Percentiles rank a stretch among this genome's conserved stretches.
Evolutionary conservation across 1,140 invertebrate genomes (phyloP).

Genomic region (Homalodisca vitripennis): DNA sequence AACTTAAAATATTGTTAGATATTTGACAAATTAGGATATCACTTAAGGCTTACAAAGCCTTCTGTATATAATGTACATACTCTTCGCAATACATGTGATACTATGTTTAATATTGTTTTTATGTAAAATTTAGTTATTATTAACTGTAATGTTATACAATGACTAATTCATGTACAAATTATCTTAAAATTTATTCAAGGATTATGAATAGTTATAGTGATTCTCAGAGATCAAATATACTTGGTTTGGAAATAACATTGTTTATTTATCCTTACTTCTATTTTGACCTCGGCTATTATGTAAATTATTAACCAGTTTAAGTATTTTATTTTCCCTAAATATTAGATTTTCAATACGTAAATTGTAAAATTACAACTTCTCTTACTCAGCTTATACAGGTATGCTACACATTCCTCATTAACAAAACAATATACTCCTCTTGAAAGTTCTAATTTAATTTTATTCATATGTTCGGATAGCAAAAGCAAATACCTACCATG

Average conservation of each 20-base stretch:
- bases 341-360: no score
- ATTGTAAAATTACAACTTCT: no score
- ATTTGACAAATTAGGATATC: slow-evolving; percentile 19
- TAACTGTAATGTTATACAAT: slow-evolving; percentile 12
- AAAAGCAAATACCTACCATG: no score
- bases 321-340: no score
- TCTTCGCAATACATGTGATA: slow-evolving; percentile 23
- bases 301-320: no score
- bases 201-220: slow-evolving; percentile 21
- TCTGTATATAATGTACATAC: slow-evolving; percentile 7
- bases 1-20: background rate
- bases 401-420: no score
- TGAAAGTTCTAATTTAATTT: no score
- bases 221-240: slow-evolving; percentile 20
- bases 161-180: slow-evolving; percentile 20
- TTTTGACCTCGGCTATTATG: no score
- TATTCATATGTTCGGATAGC: no score
- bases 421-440: no score
- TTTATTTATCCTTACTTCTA: background rate
- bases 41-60: slow-evolving; percentile 7
- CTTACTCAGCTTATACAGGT: no score
- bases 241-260: background rate
- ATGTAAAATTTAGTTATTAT: slow-evolving; percentile 19
- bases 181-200: slow-evolving; percentile 16
- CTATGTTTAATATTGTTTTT: slow-evolving; percentile 12